phyloP scores from a whole-genome alignment of 2,113 vertebrate species.

The Psittacara wagleri region DNA sequence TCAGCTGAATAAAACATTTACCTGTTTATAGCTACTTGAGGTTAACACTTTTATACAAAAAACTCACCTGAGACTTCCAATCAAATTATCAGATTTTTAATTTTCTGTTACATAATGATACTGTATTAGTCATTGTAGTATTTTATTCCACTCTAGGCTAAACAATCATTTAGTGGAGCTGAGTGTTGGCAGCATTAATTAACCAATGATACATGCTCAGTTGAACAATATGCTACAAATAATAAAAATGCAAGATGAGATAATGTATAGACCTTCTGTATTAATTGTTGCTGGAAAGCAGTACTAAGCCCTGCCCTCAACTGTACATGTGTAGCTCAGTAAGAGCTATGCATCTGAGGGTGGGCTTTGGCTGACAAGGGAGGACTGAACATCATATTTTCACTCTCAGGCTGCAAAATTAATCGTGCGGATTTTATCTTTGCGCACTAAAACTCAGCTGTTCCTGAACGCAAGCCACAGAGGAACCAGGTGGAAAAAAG shows the following conservation, averaged over 20 bases:
- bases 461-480: neutral
- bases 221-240: conserved; percentile 61
- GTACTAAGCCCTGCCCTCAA: neutral
- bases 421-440: neutral
- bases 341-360: neutral
- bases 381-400: neutral
- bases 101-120: conserved; percentile 79
- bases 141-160: conserved; percentile 72
- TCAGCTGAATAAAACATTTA: conserved; percentile 84
- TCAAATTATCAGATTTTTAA: conserved; percentile 81
- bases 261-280: conserved; percentile 23
- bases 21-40: conserved; percentile 81
- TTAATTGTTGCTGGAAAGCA: conserved; percentile 27
- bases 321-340: neutral
- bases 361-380: neutral
- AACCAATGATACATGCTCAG: conserved; percentile 69
- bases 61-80: conserved; percentile 81
- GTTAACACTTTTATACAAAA: conserved; percentile 82
- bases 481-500: neutral
- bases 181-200: conserved; percentile 70
- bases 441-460: neutral
- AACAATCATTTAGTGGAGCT: conserved; percentile 70
- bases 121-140: conserved; percentile 56
- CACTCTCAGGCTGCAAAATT: neutral
- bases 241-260: conserved; percentile 41